These are phyloP conservation scores for Ormyrus thymus DNA, from an alignment of 2,888 invertebrate genomes.

Conservation along the genomic window DNA sequence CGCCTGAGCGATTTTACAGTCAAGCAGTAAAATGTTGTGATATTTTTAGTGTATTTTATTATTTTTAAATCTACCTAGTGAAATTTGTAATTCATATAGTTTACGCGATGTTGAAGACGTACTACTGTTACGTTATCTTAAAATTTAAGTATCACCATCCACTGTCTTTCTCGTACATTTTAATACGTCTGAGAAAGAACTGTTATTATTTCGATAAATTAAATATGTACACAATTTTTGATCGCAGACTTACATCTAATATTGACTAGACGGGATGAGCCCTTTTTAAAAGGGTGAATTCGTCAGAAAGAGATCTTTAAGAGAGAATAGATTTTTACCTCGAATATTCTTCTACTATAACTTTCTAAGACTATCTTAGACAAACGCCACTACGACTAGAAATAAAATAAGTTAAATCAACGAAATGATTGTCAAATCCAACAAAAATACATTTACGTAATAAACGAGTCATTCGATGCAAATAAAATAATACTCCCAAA, in stretches of 20 bases:
- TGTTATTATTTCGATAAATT: background rate
- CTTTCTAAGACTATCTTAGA: background rate
- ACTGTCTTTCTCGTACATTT: conserved; percentile 5
- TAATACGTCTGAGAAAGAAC: conserved; percentile 15
- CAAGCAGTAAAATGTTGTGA: no score
- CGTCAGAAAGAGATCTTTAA: background rate
- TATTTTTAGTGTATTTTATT: no score
- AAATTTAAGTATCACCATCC: conserved; percentile 39
- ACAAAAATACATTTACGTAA: background rate
- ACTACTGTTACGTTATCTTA: conserved; percentile 18
- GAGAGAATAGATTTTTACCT: background rate
- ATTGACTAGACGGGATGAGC: conserved; percentile 73
- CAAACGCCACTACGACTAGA: background rate
- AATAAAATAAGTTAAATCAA: background rate
- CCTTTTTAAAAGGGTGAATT: conserved; percentile 38
- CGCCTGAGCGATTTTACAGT: no score
- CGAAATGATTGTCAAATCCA: background rate
- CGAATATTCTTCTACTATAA: background rate
- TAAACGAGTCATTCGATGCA: background rate
- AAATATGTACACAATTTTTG: conserved; percentile 65
- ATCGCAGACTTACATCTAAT: conserved; percentile 66
- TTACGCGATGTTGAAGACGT: conserved; percentile 5
- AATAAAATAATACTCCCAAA: no score
- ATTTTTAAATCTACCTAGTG: no score
- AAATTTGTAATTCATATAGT: conserved; percentile 9